These are phyloP conservation scores for Drosophila anomelani DNA, from an alignment of 2,888 invertebrate genomes.

Conservation along the genomic window DNA sequence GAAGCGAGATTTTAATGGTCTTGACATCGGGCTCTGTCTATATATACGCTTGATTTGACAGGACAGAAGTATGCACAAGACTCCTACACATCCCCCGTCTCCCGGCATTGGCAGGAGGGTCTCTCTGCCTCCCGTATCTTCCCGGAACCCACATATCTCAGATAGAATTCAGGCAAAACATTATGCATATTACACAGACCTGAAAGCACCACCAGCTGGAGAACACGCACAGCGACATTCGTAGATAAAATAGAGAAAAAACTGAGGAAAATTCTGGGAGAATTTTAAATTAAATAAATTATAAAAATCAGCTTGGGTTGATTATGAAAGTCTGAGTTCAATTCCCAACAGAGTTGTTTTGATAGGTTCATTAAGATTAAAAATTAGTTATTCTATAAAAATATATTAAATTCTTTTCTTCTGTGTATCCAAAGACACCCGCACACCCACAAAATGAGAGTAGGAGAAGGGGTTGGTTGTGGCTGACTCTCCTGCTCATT, in stretches of 20 bases:
- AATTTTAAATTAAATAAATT: too few relatives aligned
- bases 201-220: slow-evolving; percentile 14
- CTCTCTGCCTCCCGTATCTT: slow-evolving; percentile 24
- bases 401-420: not conserved
- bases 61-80: slow-evolving; percentile 21
- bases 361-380: too few relatives aligned
- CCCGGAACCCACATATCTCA: slow-evolving; percentile 61
- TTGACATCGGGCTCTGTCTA: slow-evolving; percentile 23
- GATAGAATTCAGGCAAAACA: slow-evolving; percentile 67
- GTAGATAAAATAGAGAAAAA: slow-evolving; percentile 19
- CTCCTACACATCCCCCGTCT: slow-evolving; percentile 31
- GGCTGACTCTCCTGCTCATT: slow-evolving; percentile 64
- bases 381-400: too few relatives aligned
- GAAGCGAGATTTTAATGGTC: slow-evolving; percentile 33
- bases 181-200: slow-evolving; percentile 70
- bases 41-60: slow-evolving; percentile 28
- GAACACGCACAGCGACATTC: slow-evolving; percentile 42
- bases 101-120: slow-evolving; percentile 8
- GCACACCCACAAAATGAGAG: slow-evolving; percentile 21
- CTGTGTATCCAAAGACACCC: slow-evolving; percentile 22
- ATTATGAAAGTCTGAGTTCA: too few relatives aligned
- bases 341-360: too few relatives aligned
- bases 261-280: not conserved
- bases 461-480: not conserved
- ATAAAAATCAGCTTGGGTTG: not conserved